These are phyloP conservation scores for Eclectus roratus DNA, from an alignment of 2,113 vertebrate species.

Conservation along the genomic window DNA sequence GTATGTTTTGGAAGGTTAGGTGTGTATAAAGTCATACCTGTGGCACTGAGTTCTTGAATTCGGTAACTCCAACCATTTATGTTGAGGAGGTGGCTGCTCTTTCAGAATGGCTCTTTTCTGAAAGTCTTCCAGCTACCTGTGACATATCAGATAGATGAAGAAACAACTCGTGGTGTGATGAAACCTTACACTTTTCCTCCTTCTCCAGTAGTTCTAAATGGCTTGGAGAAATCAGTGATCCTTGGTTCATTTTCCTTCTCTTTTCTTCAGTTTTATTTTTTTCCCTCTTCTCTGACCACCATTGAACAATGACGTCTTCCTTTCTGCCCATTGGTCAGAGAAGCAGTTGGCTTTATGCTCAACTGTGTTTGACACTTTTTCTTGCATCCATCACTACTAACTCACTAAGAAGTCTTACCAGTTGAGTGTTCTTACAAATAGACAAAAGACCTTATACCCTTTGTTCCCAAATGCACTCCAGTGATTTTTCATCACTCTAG, in stretches of 20 bases:
- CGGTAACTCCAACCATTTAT: not conserved
- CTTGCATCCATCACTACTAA: slow-evolving; percentile 54
- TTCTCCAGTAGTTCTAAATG: slow-evolving; percentile 47
- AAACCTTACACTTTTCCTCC: slow-evolving; percentile 5
- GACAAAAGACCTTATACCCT: slow-evolving; percentile 43
- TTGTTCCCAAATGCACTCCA: slow-evolving; percentile 53
- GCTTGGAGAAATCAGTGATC: slow-evolving; percentile 56
- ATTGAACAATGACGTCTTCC: slow-evolving; percentile 12
- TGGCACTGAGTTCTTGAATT: not conserved
- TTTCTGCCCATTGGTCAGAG: not conserved
- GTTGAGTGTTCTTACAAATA: slow-evolving; percentile 38
- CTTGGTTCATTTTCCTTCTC: slow-evolving; percentile 53
- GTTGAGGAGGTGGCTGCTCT: not conserved
- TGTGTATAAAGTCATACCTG: not conserved
- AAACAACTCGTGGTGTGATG: not conserved
- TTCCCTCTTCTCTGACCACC: slow-evolving; percentile 18
- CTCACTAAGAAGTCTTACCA: slow-evolving; percentile 53
- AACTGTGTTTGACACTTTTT: slow-evolving; percentile 36
- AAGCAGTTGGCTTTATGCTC: slow-evolving; percentile 36
- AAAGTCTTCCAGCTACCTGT: not conserved
- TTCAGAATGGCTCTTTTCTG: not conserved
- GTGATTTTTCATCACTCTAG: slow-evolving; percentile 52
- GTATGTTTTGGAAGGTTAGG: not conserved
- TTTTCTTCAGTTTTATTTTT: slow-evolving; percentile 50
- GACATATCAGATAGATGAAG: not conserved